A percentile compares a stretch with the other conserved stretches of the same genome.
Conservation (phyloP, 2,888 invertebrate genomes). For the Lasioglossum zephyrum region DNA sequence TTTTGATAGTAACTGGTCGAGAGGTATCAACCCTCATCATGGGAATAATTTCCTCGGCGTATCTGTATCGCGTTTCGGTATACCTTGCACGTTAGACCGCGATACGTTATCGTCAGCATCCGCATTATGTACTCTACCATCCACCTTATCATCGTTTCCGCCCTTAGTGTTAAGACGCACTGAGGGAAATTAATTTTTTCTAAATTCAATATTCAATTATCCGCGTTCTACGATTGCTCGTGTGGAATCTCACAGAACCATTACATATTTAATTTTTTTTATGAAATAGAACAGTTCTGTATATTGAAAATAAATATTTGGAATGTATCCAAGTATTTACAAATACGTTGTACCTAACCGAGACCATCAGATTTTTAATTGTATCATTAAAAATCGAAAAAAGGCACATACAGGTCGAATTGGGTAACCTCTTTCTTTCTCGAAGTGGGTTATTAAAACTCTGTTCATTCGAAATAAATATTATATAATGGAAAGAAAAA, state of each 20-base stretch:
- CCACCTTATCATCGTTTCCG: not conserved
- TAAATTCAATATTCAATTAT: too few species aligned
- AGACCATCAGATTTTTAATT: not conserved
- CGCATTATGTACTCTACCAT: constrained; percentile 10
- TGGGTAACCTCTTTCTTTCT: too few species aligned
- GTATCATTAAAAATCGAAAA: not conserved
- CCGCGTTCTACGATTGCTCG: too few species aligned
- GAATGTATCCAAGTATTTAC: not conserved
- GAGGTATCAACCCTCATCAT: constrained; percentile 54
- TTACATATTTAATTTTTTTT: too few species aligned
- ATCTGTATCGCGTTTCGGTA: constrained; percentile 51
- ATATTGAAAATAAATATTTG: not conserved
- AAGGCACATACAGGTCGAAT: too few species aligned
- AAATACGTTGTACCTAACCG: too few species aligned
- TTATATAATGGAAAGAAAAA: too few species aligned
- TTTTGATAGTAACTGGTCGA: constrained; percentile 72
- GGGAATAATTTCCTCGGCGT: constrained; percentile 64
- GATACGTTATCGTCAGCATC: constrained; percentile 47
- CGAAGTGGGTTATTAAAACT: not conserved
- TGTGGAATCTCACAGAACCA: too few species aligned
- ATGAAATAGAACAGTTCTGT: too few species aligned
- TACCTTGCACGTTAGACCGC: constrained; percentile 22
- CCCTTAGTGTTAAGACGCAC: not conserved
- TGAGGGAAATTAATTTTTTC: not conserved
- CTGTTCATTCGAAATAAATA: not conserved